Base-by-base conservation (phyloP, 2,797 vertebrate genomes). In the Mallotus villosus region DNA sequence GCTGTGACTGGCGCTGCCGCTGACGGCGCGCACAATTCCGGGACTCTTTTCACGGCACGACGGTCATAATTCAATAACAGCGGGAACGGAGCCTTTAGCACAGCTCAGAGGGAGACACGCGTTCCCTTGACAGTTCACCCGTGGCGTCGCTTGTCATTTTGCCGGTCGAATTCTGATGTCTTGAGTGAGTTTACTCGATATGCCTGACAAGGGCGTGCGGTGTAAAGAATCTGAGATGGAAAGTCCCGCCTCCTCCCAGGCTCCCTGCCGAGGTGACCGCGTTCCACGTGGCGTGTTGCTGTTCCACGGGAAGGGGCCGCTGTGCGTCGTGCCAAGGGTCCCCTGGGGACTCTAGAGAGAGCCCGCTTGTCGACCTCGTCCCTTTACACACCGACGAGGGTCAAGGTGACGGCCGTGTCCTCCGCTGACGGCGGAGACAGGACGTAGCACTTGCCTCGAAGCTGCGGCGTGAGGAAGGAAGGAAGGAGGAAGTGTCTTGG, bases 311-410 rank as follows among this genome's bases (percentile, higher is more conserved):
- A 72, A 74, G 71, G 62, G 2, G n/a, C n/a, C 3, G 29, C 71
- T 61, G 57, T 9, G 62, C 81, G 66, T 75, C 61, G 32, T 76
- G 78, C 82, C 78, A 76, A 74, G 63, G 5, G 73, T 80, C 80
- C 78, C 80, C 81, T 72, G 1, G 70, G 78, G 65, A 71, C n/a
- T 51, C 7, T 34, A 63, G 19, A n/a, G 61, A 63, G 29, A 63
- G 61, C 83, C 82, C 78, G 16, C 74, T 68, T 63, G 19, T 57
- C 5, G 24, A 24, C 25, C 74, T 67, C 32, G 1, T 70, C 72
- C 80, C 78, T 73, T 71, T 24, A 57, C 68, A 57, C 68, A 78
- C 63, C 79, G 84, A 80, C 58, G n/a, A 34, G 51, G 58, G 27
- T 69, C 58, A 78, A 60, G 63, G 63, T 72, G 57, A 76, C 32